Percentiles rank a stretch among this genome's conserved stretches.
Evolutionary conservation across 2,888 invertebrate species (phyloP).

Genomic region (Tetheella fluctuosa): DNA sequence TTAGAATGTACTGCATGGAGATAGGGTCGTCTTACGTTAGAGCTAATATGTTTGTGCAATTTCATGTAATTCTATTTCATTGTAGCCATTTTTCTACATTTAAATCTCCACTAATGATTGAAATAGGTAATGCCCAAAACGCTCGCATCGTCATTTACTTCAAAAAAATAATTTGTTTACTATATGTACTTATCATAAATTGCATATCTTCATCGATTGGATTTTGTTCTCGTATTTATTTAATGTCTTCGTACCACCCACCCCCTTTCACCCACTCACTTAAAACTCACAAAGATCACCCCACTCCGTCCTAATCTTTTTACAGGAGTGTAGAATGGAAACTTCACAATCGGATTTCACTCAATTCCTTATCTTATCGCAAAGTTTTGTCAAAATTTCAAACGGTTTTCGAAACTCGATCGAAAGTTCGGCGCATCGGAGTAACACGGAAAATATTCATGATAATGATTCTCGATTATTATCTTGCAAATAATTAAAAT

Average conservation of each 20-base stretch:
- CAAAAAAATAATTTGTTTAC: too few species aligned
- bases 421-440: slow-evolving; percentile 37
- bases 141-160: too few species aligned
- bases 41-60: neutral
- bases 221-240: slow-evolving; percentile 22
- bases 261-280: slow-evolving; percentile 32
- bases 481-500: too few species aligned
- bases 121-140: neutral
- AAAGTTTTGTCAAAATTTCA: slow-evolving; percentile 71
- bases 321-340: slow-evolving; percentile 62
- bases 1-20: slow-evolving; percentile 1
- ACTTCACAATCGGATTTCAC: slow-evolving; percentile 76
- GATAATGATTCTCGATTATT: neutral
- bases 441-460: slow-evolving; percentile 27
- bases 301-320: slow-evolving; percentile 56
- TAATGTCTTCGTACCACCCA: slow-evolving; percentile 18
- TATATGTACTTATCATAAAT: neutral
- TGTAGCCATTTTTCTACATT: neutral
- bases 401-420: slow-evolving; percentile 52
- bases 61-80: neutral
- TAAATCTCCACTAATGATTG: neutral
- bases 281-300: slow-evolving; percentile 50
- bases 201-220: neutral
- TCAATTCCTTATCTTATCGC: slow-evolving; percentile 70
- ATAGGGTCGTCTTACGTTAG: neutral